A percentile compares a stretch with the other conserved stretches of the same genome.
These are phyloP conservation scores for Nannospalax galili DNA, from an alignment of 2,113 vertebrate genomes.

Conservation along the genomic window DNA sequence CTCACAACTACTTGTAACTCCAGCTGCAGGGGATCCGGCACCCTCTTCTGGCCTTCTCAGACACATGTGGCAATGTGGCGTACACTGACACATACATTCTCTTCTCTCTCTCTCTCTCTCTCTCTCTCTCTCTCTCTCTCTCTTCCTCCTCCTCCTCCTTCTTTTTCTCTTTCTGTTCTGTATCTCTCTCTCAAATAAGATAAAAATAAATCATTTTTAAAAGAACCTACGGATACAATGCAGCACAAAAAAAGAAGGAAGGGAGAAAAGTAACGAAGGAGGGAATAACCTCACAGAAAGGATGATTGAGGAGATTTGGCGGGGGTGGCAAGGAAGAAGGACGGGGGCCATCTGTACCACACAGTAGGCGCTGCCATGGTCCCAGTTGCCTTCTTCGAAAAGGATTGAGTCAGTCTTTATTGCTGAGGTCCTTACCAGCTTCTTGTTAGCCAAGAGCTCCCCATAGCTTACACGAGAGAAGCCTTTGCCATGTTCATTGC, in stretches of 20 bases:
- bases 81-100: too few relatives aligned
- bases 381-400: background rate
- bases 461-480: background rate
- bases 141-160: too few relatives aligned
- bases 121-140: too few relatives aligned
- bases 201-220: too few relatives aligned
- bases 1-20: too few relatives aligned
- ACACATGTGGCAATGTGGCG: too few relatives aligned
- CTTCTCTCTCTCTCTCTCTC: too few relatives aligned
- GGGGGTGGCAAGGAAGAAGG: background rate
- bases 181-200: too few relatives aligned
- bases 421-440: background rate
- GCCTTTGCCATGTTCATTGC: background rate
- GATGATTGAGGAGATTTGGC: background rate
- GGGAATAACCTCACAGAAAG: background rate
- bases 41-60: too few relatives aligned
- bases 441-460: background rate
- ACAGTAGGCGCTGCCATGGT: background rate
- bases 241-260: background rate
- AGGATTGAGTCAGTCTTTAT: background rate
- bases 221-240: background rate
- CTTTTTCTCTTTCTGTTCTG: too few relatives aligned
- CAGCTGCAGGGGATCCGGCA: too few relatives aligned
- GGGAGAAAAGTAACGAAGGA: too few relatives aligned
- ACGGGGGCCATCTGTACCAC: background rate